Evolutionary conservation across 2,797 vertebrate species (phyloP).

Genomic region (Bucorvus abyssinicus): DNA sequence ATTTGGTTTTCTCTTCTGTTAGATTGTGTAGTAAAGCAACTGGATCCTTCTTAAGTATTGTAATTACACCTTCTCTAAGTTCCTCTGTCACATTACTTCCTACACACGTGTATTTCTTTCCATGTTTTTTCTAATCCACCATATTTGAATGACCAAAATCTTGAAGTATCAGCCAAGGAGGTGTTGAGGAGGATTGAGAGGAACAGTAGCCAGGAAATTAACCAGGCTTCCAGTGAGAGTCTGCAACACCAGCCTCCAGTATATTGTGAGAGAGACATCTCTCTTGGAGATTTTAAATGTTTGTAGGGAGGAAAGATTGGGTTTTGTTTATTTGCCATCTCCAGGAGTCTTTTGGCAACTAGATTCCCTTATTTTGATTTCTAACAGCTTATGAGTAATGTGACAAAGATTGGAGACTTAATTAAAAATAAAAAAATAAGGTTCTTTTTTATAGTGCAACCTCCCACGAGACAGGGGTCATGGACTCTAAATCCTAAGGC

Average conservation of each 20-base stretch:
- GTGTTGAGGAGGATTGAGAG: not conserved
- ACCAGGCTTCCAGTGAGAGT: not conserved
- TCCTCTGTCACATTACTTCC: not conserved
- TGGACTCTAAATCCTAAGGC: not conserved
- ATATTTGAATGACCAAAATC: not conserved
- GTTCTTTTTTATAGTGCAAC: not conserved
- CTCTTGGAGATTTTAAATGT: not conserved
- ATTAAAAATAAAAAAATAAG: not conserved
- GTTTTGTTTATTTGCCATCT: not conserved
- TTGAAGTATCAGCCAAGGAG: not conserved
- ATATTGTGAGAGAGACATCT: not conserved
- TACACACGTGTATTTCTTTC: not conserved
- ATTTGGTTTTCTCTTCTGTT: not conserved
- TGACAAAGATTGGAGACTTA: not conserved
- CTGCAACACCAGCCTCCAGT: not conserved
- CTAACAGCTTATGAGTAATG: not conserved
- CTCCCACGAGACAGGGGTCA: not conserved
- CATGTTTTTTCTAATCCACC: not conserved
- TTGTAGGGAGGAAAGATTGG: not conserved
- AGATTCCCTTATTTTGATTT: not conserved
- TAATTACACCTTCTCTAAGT: not conserved
- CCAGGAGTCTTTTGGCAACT: not conserved
- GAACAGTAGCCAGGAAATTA: not conserved
- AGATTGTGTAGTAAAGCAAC: not conserved
- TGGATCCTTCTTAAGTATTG: not conserved